Evolutionary conservation across 2,113 vertebrate species (phyloP), one percentile per base, ranked within the genome.

Genomic region (Istiophorus platypterus): DNA sequence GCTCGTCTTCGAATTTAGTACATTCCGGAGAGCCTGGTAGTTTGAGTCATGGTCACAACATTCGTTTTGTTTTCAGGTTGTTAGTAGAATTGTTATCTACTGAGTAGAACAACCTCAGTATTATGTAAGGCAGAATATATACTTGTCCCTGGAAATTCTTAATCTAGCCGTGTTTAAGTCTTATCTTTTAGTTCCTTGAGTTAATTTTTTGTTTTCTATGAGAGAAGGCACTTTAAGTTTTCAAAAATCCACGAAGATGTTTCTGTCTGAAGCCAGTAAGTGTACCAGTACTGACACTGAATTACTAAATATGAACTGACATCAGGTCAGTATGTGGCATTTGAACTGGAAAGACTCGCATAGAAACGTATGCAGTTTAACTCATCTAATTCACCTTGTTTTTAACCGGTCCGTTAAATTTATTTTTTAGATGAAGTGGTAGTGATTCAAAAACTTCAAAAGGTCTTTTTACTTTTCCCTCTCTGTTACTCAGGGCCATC

Each of bases 401-500:
- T 37, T 6, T 37, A 37, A 5, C 34, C 8, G n/a, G n/a, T 37
- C 34, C 34, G 5, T 41, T 37, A 8, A 3, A 31, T 59, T 17
- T 49, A 15, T 47, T 49, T 57, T 26, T 11, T 6, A 29, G 22
- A 57, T 11, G n/a, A 22, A 22, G 26, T 39, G 64, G 27, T 47
- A 29, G n/a, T 22, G 20, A 34, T 9, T n/a, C n/a, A n/a, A n/a
- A n/a, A n/a, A n/a, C n/a, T n/a, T n/a, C n/a, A n/a, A n/a, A n/a
- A n/a, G n/a, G n/a, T n/a, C 27, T 18, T n/a, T 24, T 61, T 22
- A 39, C 72, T 68, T 7, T 22, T n/a, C 12, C 24, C 15, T 41
- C 31, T 27, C 29, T 75, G 3, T 2, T 0, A 27, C 80, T 8
- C 88, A 99, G 98, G 41, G 98, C 97, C 24, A 99, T 99, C 88